Base-by-base conservation (phyloP, 2,888 invertebrate species). In the Nysson spinosus region DNA sequence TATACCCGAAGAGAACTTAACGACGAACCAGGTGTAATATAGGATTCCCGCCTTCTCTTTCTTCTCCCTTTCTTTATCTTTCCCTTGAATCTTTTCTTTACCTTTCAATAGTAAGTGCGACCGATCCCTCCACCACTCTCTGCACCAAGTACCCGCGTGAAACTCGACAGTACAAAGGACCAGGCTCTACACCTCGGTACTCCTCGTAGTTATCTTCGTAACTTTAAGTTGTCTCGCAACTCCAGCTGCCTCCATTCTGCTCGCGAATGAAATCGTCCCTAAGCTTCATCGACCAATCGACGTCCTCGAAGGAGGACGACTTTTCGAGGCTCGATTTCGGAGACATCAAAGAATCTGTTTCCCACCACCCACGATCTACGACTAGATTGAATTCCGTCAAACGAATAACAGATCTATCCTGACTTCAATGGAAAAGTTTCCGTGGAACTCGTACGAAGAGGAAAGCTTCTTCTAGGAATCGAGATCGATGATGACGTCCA, bases 221-320 rank as follows among this genome's bases (percentile, higher is more conserved):
- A 16, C 68, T 75, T 78, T 74, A 82, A 49, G 77, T 77, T 60
- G 77, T 76, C 44, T 75, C 77, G 60, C 73, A 74, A 47, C 67
- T 74, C 74, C 72, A 72, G 44, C 63, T 47, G 61, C 39, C 67
- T 58, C 68, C 72, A 64, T 72, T 71, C 44, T 56, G 57, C 28
- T 44, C 67, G 47, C 72, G 54, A 37, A 51, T 51, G 11, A 49
- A 52, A 39, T 51, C 32, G 50, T 60, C 62, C 61, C 56, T 60
- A 55, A 56, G 60, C 51, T 35, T 35, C 50, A 49, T 49, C 26
- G 51, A 40, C 17, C 43, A 52, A 62, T 42, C 50, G 44, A 34
- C 42, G 52, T 28, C 69, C 65, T 65, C 57, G 65, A 43, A 26
- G 9, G 46, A 50, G 44, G 52, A 54, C 43, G 49, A 61, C 22